Base-by-base conservation (phyloP, 2,888 invertebrate genomes). In the Xestia sexstrigata region DNA sequence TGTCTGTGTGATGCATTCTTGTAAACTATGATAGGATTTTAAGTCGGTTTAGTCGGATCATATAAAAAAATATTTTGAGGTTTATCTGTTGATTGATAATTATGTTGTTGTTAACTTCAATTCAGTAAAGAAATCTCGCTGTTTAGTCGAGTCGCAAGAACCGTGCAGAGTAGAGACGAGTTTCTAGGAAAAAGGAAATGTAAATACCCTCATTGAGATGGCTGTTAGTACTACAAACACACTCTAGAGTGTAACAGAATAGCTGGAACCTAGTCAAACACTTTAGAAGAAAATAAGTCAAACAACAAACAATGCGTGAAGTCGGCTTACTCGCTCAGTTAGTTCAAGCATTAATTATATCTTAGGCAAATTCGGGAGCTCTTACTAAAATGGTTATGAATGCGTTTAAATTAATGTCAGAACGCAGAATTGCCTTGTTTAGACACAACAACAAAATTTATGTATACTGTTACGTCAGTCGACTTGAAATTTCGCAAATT, bases 391-490 rank as follows among this genome's bases (percentile, higher is more conserved):
- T 86, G 88, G 86, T 86, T 81, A 81, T 78, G 90, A 89, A 88
- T 91, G 90, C 89, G 88, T 91, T 93, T 92, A 92, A 92, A 93
- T 93, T 92, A 90, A 92, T 91, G 91, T 91, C 88, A 89, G 91
- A 89, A 91, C 89, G 89, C 91, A 88, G 91, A 93, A 93, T 94
- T 92, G 92, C 92, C 91, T 91, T 91, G 91, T 92, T 93, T 87
- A 87, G 86, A 85, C 88, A 70, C 74, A 84, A 76, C 80, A 74
- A 80, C 85, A 76, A 74, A 87, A 93, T 93, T 93, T 92, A 89
- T 88, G 88, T 79, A 30, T 30, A 71, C 73, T 69, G 86, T 78
- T 74, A 78, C 75, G 77, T 82, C 86, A 88, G 17, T n/a, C n/a
- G 52, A 74, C 63, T 85, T 74, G 74, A 81, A 87, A 83, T 77